These are phyloP conservation scores for Aporrectodea caliginosa DNA, from an alignment of 1,140 invertebrate genomes.

Conservation along the genomic window DNA sequence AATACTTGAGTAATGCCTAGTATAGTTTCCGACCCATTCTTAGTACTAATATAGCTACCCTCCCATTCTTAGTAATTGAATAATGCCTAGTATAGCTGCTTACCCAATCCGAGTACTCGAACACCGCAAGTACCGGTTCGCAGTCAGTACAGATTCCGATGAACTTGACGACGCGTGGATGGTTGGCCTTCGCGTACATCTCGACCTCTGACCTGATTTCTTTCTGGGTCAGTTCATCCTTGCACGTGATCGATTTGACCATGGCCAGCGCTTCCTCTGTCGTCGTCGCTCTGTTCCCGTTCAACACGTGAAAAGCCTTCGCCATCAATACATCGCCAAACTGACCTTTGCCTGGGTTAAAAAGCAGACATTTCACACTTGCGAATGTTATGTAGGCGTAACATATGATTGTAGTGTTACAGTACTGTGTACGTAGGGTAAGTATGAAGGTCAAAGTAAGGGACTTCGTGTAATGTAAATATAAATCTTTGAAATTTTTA, in stretches of 20 bases:
- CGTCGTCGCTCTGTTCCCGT: constrained; percentile 45
- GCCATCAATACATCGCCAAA: constrained; percentile 85
- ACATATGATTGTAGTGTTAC: too few relatives aligned
- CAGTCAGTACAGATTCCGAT: constrained; percentile 76
- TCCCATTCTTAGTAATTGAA: too few relatives aligned
- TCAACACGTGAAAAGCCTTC: constrained; percentile 49
- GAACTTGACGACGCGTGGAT: constrained; percentile 73
- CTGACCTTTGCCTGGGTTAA: constrained; percentile 78
- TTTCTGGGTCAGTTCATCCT: constrained; percentile 68
- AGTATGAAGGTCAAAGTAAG: too few relatives aligned
- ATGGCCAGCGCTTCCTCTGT: constrained; percentile 62
- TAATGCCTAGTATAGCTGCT: too few relatives aligned
- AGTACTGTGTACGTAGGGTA: too few relatives aligned
- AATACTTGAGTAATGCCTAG: too few relatives aligned
- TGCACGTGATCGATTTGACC: constrained; percentile 73
- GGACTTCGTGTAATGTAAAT: too few relatives aligned
- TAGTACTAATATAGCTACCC: too few relatives aligned
- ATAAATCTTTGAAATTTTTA: too few relatives aligned
- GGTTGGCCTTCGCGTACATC: constrained; percentile 73
- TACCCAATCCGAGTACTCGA: constrained; percentile 90
- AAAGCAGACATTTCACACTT: too few relatives aligned
- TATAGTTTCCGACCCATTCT: too few relatives aligned
- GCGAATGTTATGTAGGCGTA: too few relatives aligned
- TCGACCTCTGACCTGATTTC: constrained; percentile 75
- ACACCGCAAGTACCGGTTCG: constrained; percentile 81